phyloP scores from a whole-genome alignment of 2,797 vertebrate species.

The Tangara arthus region DNA sequence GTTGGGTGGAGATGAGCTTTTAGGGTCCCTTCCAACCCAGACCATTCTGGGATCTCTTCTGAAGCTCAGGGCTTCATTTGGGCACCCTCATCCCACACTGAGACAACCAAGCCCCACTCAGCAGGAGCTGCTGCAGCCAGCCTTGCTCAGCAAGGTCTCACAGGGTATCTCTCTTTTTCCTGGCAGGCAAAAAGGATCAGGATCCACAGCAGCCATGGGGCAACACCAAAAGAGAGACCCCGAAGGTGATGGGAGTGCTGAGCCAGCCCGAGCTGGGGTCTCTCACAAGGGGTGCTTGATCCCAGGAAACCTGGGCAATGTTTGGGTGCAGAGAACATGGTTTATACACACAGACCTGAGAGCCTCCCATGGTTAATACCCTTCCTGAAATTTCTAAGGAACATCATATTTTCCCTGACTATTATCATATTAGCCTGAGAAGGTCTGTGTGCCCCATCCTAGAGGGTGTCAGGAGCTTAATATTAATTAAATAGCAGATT shows the following conservation, averaged over 20 bases:
- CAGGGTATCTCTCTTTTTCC: background rate
- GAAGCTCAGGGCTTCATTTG: rapidly evolving
- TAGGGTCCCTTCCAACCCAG: background rate
- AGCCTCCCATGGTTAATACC: background rate
- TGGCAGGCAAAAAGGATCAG: background rate
- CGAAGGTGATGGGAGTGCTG: background rate
- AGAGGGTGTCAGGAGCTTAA: constrained; percentile 18
- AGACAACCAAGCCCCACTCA: background rate
- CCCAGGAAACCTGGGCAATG: background rate
- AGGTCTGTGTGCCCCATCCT: background rate
- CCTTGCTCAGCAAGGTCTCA: background rate
- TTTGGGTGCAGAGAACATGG: background rate
- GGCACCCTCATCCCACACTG: rapidly evolving
- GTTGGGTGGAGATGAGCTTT: background rate
- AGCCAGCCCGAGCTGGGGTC: background rate
- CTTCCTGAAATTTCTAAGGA: background rate
- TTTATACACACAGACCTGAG: background rate
- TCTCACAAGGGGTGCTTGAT: background rate
- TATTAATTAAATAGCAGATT: constrained; percentile 52
- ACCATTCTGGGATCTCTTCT: background rate
- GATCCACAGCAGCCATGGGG: rapidly evolving
- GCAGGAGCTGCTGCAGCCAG: background rate
- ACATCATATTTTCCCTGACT: background rate
- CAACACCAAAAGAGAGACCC: background rate
- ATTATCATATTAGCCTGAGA: background rate